These are phyloP conservation scores for Cheilosia scutellata DNA, from an alignment of 2,888 invertebrate genomes.

Conservation along the genomic window DNA sequence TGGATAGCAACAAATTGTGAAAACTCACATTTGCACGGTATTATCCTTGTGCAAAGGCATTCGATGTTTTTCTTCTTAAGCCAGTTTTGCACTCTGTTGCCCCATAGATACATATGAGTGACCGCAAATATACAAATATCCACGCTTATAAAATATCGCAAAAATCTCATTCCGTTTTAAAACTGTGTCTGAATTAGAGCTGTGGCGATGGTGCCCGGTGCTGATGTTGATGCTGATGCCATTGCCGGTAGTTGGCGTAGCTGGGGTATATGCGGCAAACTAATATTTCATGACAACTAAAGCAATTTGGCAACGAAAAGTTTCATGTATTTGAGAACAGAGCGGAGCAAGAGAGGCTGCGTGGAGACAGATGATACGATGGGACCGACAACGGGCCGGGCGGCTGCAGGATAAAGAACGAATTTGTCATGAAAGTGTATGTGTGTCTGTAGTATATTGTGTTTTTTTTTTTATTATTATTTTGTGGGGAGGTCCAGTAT, in stretches of 20 bases:
- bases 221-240: conserved; percentile 7
- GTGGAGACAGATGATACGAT: conserved; percentile 58
- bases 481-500: conserved; percentile 51
- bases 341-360: conserved; percentile 33
- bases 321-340: conserved; percentile 75
- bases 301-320: conserved; percentile 79
- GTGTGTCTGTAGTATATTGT: background rate
- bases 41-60: conserved; percentile 31
- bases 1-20: background rate
- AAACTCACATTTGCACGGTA: background rate
- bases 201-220: conserved; percentile 30
- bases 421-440: conserved; percentile 64
- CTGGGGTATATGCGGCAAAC: conserved; percentile 76
- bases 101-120: conserved; percentile 42
- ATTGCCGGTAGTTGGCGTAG: conserved; percentile 14
- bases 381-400: conserved; percentile 10
- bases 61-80: conserved; percentile 1
- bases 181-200: conserved; percentile 56
- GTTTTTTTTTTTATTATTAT: conserved; percentile 22
- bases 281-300: conserved; percentile 79
- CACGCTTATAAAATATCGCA: conserved; percentile 71
- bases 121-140: conserved; percentile 76
- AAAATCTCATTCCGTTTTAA: conserved; percentile 68
- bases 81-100: background rate
- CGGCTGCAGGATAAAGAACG: conserved; percentile 28